Evolutionary conservation across 2,797 vertebrate species (phyloP).

Genomic region (Picus viridis): DNA sequence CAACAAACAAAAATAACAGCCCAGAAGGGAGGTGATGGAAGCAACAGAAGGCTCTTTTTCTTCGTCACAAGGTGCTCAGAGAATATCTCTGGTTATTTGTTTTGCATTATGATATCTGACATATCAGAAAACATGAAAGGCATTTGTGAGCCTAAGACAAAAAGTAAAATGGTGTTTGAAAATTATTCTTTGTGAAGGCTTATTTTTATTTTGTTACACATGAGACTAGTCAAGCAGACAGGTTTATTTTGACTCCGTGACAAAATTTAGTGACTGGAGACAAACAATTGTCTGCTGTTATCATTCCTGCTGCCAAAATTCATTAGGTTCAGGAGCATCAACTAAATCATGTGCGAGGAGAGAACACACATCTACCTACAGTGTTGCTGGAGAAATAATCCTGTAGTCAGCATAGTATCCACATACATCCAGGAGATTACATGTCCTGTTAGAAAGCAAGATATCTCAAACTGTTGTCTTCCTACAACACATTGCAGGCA

Average conservation of each 20-base stretch:
- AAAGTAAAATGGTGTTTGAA: conserved; percentile 47
- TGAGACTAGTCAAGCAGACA: conserved; percentile 60
- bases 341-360: not conserved
- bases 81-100: conserved; percentile 13
- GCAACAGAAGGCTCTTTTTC: not conserved
- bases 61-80: not conserved
- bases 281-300: conserved; percentile 56
- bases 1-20: too few species aligned
- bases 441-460: not conserved
- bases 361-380: not conserved
- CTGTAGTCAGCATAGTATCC: not conserved
- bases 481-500: not conserved
- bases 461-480: not conserved
- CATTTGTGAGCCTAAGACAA: not conserved
- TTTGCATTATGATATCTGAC: conserved; percentile 47
- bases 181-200: conserved; percentile 64
- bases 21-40: not conserved
- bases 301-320: conserved; percentile 16
- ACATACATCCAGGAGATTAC: not conserved
- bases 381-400: not conserved
- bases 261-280: conserved; percentile 45
- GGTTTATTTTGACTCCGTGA: conserved; percentile 61
- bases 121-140: conserved; percentile 28
- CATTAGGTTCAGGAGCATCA: conserved; percentile 45
- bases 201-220: conserved; percentile 53